Evolutionary conservation across 2,888 invertebrate genomes (phyloP), one percentile per base, ranked within the genome.

Genomic region (Salticus scenicus): DNA sequence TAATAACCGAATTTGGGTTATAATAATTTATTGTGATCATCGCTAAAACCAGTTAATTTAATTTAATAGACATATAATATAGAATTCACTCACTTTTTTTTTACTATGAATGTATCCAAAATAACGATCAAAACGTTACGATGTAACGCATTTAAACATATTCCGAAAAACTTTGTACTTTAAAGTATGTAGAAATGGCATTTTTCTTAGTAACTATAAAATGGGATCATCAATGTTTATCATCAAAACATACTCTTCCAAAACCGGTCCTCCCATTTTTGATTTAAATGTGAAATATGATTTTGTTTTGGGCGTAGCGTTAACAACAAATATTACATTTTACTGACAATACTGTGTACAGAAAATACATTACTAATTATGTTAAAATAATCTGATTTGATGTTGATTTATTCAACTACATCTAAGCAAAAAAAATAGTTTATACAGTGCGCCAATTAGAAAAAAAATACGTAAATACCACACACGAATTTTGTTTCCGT

Each of bases 401-500:
- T n/a, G n/a, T n/a, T n/a, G n/a, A n/a, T n/a, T n/a, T n/a, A n/a
- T n/a, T n/a, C n/a, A n/a, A n/a, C n/a, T n/a, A n/a, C n/a, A n/a
- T n/a, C n/a, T n/a, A n/a, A n/a, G n/a, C n/a, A n/a, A n/a, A 67
- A 37, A 72, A 83, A 64, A 81, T 69, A 75, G 75, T 75, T 75
- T 76, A 75, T 63, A 76, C 51, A 64, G 75, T 81, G 74, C 76
- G 82, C 83, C 77, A 83, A 73, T 77, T 71, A 82, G 57, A 76
- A 82, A 82, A 17, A 74, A 79, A 83, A 77, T 77, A 81, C 51
- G 69, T 78, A 85, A 85, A 85, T 85, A 85, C 84, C 84, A 85
- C 84, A 85, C 84, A 85, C 84, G 78, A 85, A 79, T 85, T 71
- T 69, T 85, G 79, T 79, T 85, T 85, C 84, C 84, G 84, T 79